Evolutionary conservation across 2,797 vertebrate species (phyloP).

Genomic region (Paedocypris micromegethes): DNA sequence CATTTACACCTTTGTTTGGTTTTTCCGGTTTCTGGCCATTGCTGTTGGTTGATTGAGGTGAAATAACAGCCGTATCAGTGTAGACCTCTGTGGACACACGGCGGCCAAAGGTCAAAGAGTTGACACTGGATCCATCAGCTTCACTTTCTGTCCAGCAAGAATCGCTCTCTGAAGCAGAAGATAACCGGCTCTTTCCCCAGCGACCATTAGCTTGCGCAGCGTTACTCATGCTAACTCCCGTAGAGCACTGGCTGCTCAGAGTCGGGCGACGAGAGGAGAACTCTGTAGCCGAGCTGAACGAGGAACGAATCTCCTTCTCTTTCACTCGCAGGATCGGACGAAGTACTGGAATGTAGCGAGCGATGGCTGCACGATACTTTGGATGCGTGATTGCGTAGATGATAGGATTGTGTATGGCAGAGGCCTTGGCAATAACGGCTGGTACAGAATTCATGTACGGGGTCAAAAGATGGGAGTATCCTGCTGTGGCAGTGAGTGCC

Average conservation of each 20-base stretch:
- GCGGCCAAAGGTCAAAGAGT: constrained; percentile 52
- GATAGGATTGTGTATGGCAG: constrained; percentile 80
- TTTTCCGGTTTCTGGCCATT: constrained; percentile 33
- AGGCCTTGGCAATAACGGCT: constrained; percentile 79
- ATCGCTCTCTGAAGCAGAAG: constrained; percentile 70
- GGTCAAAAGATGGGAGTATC: constrained; percentile 71
- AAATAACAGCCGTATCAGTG: constrained; percentile 46
- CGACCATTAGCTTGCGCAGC: constrained; percentile 56
- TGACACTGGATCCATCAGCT: constrained; percentile 53
- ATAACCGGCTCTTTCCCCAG: constrained; percentile 56
- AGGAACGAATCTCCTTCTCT: constrained; percentile 57
- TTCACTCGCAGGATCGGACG: constrained; percentile 63
- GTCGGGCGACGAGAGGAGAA: constrained; percentile 64
- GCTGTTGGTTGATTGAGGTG: constrained; percentile 16
- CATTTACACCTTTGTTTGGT: constrained; percentile 24
- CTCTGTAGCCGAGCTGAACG: constrained; percentile 57
- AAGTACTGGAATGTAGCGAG: constrained; percentile 71
- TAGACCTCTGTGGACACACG: constrained; percentile 50
- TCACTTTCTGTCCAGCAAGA: constrained; percentile 72
- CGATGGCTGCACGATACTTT: constrained; percentile 76
- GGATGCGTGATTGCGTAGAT: constrained; percentile 80
- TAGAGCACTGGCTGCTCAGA: constrained; percentile 64
- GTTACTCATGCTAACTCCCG: constrained; percentile 49
- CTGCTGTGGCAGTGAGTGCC: constrained; percentile 75
- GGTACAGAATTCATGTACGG: constrained; percentile 77